phyloP scores from a whole-genome alignment of 2,888 invertebrate species.

The Drosophila villosipedis region DNA sequence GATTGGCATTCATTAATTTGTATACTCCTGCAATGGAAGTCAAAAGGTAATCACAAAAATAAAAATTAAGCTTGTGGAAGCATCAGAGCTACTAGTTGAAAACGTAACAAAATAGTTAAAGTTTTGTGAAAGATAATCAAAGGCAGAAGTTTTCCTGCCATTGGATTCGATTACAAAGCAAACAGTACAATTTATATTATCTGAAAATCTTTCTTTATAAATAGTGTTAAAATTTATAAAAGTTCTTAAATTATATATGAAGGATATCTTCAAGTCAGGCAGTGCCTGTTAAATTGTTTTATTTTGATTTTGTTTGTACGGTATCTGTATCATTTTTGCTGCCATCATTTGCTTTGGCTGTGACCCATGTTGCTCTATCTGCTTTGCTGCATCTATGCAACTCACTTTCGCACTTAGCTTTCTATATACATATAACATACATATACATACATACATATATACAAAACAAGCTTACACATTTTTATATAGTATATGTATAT shows the following conservation, averaged over 20 bases:
- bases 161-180: background rate
- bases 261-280: background rate
- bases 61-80: too few relatives aligned
- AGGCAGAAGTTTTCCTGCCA: background rate
- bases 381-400: conserved; percentile 76
- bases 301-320: conserved; percentile 8
- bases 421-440: conserved; percentile 15
- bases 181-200: background rate
- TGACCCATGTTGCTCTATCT: conserved; percentile 76
- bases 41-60: background rate
- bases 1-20: background rate
- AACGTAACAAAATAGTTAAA: background rate
- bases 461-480: conserved; percentile 3
- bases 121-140: background rate
- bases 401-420: conserved; percentile 77
- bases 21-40: background rate
- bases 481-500: conserved; percentile 13
- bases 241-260: background rate
- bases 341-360: conserved; percentile 48
- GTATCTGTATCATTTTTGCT: conserved; percentile 17
- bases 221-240: too few relatives aligned
- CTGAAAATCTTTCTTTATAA: background rate
- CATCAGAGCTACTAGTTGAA: background rate
- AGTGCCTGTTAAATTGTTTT: background rate
- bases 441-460: background rate